phyloP scores from a whole-genome alignment of 1,140 invertebrate species.

The Bombus sylvicola region DNA sequence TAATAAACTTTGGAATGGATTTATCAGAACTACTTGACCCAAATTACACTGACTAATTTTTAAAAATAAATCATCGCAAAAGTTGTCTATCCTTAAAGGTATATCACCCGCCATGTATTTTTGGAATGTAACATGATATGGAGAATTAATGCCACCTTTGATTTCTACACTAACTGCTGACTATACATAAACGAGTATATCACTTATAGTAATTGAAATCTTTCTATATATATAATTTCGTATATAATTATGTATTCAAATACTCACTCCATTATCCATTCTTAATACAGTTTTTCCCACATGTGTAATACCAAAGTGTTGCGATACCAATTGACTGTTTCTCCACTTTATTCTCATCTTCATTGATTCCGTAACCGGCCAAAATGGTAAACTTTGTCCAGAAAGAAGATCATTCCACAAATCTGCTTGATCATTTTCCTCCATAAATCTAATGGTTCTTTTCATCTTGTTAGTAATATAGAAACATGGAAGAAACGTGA shows the following conservation, averaged over 20 bases:
- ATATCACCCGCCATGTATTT: slow-evolving; percentile 88
- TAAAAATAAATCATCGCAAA: slow-evolving; percentile 91
- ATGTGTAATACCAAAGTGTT: slow-evolving; percentile 89
- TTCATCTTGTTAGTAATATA: slow-evolving; percentile 90
- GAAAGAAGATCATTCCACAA: slow-evolving; percentile 91
- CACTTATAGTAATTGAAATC: not conserved
- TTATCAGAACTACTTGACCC: slow-evolving; percentile 89
- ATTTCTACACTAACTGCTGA: slow-evolving; percentile 89
- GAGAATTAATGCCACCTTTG: slow-evolving; percentile 87
- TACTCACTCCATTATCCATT: slow-evolving; percentile 92
- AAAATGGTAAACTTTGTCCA: slow-evolving; percentile 88
- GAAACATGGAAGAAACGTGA: slow-evolving; percentile 93
- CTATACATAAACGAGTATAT: slow-evolving; percentile 80
- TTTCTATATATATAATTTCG: not conserved
- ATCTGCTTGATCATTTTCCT: slow-evolving; percentile 92
- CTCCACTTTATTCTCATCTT: slow-evolving; percentile 91
- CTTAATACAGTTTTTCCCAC: slow-evolving; percentile 89
- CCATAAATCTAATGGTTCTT: slow-evolving; percentile 90
- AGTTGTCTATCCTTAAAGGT: slow-evolving; percentile 91
- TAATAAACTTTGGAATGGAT: slow-evolving; percentile 89
- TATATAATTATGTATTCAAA: too few relatives aligned
- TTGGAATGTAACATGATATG: slow-evolving; percentile 88
- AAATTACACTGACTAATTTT: slow-evolving; percentile 90
- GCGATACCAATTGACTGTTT: slow-evolving; percentile 89
- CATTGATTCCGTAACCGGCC: slow-evolving; percentile 92